Evolutionary conservation across 2,888 invertebrate genomes (phyloP), one percentile per base, ranked within the genome.

Genomic region (Chirona hameri): DNA sequence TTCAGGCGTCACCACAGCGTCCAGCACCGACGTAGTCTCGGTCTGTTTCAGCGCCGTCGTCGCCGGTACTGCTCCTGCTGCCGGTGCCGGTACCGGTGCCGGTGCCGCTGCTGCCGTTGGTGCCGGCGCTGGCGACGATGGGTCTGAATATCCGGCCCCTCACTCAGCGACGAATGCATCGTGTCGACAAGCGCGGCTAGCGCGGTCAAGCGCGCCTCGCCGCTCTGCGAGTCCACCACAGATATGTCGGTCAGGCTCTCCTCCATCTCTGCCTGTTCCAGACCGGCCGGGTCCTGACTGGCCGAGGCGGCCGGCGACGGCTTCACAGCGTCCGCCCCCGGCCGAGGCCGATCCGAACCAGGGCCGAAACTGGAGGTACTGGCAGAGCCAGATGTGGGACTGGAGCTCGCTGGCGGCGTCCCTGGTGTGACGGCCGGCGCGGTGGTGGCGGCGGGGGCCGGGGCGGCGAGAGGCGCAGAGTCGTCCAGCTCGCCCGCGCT

Each of bases 161-260:
- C 52, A 52, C 85, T 84, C 46, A 69, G 82, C 46, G 81, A 82
- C 10, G 82, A 83, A 5, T 83, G 83, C 72, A 55, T 81, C 5
- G 57, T 82, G 5, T 81, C 82, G 24, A 55, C 83, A 15, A 46
- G 9, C 72, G 72, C 72, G 18, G 72, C 72, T 18, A 72, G 31
- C 10, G 83, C 83, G 31, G 82, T 60, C 48, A 83, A 83, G 18
- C 82, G 82, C 48, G 83, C 82, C 27, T 81, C 83, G 18, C 83
- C 83, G 55, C 83, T 84, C 55, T 79, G 82, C 12, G 84, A 84
- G 18, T 83, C 84, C 76, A 83, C 84, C 27, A 79, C 81, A 46
- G 79, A 81, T 9, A 81, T 65, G n/a, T 69, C 76, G 57, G 55
- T 79, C n/a, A 81, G 55, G n/a, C 79, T 82, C 29, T 52, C 52